Evolutionary conservation across 1,140 invertebrate species (phyloP), one percentile per base, ranked within the genome.

Genomic region (Aleiodes sp.): DNA sequence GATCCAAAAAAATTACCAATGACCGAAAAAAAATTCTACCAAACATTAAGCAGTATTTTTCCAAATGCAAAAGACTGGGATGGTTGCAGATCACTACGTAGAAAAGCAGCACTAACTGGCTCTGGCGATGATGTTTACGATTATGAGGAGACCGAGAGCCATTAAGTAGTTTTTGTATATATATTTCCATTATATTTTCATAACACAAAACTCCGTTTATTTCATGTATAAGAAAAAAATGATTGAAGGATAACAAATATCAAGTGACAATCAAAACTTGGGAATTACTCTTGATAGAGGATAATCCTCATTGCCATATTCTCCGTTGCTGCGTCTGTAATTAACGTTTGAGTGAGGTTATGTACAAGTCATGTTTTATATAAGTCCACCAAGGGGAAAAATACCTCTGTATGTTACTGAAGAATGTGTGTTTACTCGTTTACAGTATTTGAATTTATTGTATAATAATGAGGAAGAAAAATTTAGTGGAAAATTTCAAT

Each of bases 401-500:
- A 52, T 77, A 43, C 73, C 77, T n/a, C 61, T 86, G 26, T 77
- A 85, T 63, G 68, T 77, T 52, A 71, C 85, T 37, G 83, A 85
- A 71, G 80, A 84, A 64, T 79, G 80, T 60, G 68, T 82, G 46
- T 73, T 82, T 41, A 77, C 80, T 16, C 78, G 83, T 64, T 75
- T 85, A 41, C 73, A 85, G 41, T 86, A 82, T 76, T 78, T 85
- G 62, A 74, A 79, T 59, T 64, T 73, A 16, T 65, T 86, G 4
- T 74, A 77, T 46, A 41, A 76, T 12, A 70, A 76, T 31, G 75
- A 75, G 61, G 7, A 56, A 16, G 14, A 77, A 16, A 60, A 78
- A 68, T 84, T 85, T 65, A 73, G 75, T 41, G 82, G 82, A 7
- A 81, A 83, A 61, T 79, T 85, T 71, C 87, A 90, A 79, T 90